Evolutionary conservation across 1,140 invertebrate genomes (phyloP).

Genomic region (Drosophila seguyi): DNA sequence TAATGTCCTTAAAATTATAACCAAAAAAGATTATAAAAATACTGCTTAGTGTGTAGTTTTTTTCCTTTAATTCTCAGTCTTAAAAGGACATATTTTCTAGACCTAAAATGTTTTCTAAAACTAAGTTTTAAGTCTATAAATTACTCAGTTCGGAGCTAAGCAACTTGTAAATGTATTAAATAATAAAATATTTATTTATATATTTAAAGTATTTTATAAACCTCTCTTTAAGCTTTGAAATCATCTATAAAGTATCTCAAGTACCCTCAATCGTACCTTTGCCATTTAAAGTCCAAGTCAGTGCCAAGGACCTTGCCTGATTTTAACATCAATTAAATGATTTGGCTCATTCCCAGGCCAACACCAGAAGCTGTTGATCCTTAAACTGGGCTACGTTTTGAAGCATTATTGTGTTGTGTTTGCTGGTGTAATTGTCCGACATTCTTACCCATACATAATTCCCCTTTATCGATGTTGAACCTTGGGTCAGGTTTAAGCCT

Average conservation of each 20-base stretch:
- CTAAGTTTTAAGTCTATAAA: too few relatives aligned
- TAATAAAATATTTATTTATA: not conserved
- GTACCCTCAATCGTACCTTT: not conserved
- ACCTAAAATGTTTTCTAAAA: too few relatives aligned
- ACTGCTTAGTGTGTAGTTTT: not conserved
- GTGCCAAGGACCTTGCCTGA: slow-evolving; percentile 2
- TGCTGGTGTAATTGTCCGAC: slow-evolving; percentile 25
- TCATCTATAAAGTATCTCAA: slow-evolving; percentile 11
- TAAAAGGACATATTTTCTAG: not conserved
- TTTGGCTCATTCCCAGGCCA: too few relatives aligned
- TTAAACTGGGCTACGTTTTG: not conserved
- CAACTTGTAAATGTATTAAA: too few relatives aligned
- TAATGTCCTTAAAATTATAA: not conserved
- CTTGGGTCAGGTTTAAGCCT: not conserved
- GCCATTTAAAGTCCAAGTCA: not conserved
- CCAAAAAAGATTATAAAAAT: not conserved
- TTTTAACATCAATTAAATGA: slow-evolving; percentile 48
- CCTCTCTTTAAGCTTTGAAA: too few relatives aligned
- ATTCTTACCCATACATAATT: slow-evolving; percentile 31
- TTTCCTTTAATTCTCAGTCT: too few relatives aligned
- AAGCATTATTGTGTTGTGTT: not conserved
- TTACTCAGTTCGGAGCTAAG: too few relatives aligned
- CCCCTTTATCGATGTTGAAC: slow-evolving; percentile 4
- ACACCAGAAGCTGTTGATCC: slow-evolving; percentile 37
- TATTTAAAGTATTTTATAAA: too few relatives aligned